Conservation (phyloP, 2,888 invertebrate genomes). For the Rhamphomyia laevipes region DNA sequence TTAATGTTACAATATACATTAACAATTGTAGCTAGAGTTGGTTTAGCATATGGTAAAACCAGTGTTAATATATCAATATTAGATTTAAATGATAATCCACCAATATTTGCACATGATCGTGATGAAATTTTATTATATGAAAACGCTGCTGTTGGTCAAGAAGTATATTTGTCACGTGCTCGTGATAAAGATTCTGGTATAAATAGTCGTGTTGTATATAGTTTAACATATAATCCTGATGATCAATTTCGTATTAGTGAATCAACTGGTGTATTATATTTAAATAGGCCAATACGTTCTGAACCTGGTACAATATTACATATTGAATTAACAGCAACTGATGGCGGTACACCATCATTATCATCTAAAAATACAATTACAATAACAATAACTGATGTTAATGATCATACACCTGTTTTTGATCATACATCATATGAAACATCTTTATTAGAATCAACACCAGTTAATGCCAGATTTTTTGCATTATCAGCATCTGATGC, state of each 20-base stretch:
- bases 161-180: conserved; percentile 79
- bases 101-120: conserved; percentile 65
- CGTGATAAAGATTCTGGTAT: conserved; percentile 77
- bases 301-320: conserved; percentile 60
- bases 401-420: conserved; percentile 92
- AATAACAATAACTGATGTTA: conserved; percentile 73
- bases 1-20: conserved; percentile 62
- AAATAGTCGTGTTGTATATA: conserved; percentile 78
- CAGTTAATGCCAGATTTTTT: conserved; percentile 84
- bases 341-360: conserved; percentile 64
- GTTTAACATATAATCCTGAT: conserved; percentile 65
- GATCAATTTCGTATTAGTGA: conserved; percentile 74
- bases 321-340: conserved; percentile 74
- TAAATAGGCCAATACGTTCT: conserved; percentile 65
- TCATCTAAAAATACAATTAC: conserved; percentile 63
- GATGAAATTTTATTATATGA: conserved; percentile 72
- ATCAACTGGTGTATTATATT: conserved; percentile 77
- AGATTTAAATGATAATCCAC: conserved; percentile 88
- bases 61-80: conserved; percentile 67
- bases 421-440: conserved; percentile 87
- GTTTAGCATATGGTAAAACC: conserved; percentile 63
- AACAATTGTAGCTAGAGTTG: conserved; percentile 66
- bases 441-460: conserved; percentile 77
- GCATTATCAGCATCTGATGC: conserved; percentile 80
- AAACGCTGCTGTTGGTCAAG: conserved; percentile 87